Evolutionary conservation across 2,888 invertebrate genomes (phyloP), one percentile per base, ranked within the genome.

Genomic region (Ischnus inquisitorius): DNA sequence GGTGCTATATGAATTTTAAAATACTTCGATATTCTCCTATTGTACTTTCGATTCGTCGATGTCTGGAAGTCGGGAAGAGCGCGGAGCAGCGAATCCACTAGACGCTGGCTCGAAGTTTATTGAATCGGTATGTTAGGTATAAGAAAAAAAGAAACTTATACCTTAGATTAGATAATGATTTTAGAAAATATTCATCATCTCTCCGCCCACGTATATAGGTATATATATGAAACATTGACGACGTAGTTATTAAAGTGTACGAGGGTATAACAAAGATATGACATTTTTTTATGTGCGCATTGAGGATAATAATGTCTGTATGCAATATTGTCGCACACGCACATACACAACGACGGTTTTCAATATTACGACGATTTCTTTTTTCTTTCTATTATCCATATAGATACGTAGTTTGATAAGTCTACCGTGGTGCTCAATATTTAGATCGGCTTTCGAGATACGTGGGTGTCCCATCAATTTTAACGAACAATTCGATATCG

Each of bases 401-500:
- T 68, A 62, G 41, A 68, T 51, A 81, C n/a, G 51, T 76, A 79
- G 83, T 69, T 74, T 8, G 22, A 72, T 75, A 72, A 83, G 77
- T 76, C 67, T 51, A 79, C 43, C 28, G 57, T 79, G 82, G 84
- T 85, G 82, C 84, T 85, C 82, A 79, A 79, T 82, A 68, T 72
- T 69, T 69, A 78, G 64, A 64, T 79, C 72, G 62, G 67, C 51
- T 54, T 34, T 62, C 41, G 71, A 71, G 60, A 12, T 12, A 65
- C 64, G 43, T 57, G 28, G 12, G 54, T 3, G 62, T 16, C 39
- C 48, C 34, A 46, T 46, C 69, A 41, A 69, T 74, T 22, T 16
- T 41, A 19, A 65, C 10, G 41, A 46, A 34, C 12, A 46, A 46
- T 68, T 46, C 16, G 19, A 76, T 74, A 14, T 48, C 25, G 39